Evolutionary conservation across 2,113 vertebrate genomes (phyloP).

Genomic region (Solea solea): DNA sequence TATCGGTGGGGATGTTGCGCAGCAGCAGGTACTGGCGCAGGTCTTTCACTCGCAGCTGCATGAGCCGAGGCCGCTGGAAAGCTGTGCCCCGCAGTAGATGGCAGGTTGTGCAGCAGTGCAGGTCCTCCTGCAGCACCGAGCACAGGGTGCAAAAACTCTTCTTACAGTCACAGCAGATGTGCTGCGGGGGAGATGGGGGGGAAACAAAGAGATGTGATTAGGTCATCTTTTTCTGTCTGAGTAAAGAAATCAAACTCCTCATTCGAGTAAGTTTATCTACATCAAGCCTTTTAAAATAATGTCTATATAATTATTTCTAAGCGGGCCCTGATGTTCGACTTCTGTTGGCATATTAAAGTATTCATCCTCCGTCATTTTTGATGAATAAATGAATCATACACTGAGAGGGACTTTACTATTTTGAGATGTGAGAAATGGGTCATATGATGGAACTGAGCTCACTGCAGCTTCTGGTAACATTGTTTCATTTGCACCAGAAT

Average conservation of each 20-base stretch:
- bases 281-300: background rate
- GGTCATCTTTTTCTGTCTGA: no score
- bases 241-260: slow-evolving; percentile 3
- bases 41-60: slow-evolving; percentile 94
- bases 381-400: slow-evolving; percentile 34
- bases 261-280: background rate
- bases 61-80: slow-evolving; percentile 92
- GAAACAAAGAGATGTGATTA: slow-evolving; percentile 26
- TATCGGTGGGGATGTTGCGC: slow-evolving; percentile 92
- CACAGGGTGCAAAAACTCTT: slow-evolving; percentile 96
- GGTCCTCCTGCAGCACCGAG: slow-evolving; percentile 89
- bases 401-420: background rate
- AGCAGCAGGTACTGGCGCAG: slow-evolving; percentile 94
- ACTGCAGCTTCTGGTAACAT: background rate
- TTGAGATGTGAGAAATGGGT: slow-evolving; percentile 28
- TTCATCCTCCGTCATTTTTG: slow-evolving; percentile 1
- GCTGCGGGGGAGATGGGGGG: slow-evolving; percentile 74
- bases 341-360: slow-evolving; percentile 24
- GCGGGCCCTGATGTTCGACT: background rate
- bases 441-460: background rate
- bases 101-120: slow-evolving; percentile 91
- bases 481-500: slow-evolving; percentile 15
- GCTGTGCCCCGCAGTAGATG: slow-evolving; percentile 91
- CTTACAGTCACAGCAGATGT: slow-evolving; percentile 95
- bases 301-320: slow-evolving; percentile 7